Evolutionary conservation across 2,888 invertebrate species (phyloP).

Genomic region (Catocala fraxini): DNA sequence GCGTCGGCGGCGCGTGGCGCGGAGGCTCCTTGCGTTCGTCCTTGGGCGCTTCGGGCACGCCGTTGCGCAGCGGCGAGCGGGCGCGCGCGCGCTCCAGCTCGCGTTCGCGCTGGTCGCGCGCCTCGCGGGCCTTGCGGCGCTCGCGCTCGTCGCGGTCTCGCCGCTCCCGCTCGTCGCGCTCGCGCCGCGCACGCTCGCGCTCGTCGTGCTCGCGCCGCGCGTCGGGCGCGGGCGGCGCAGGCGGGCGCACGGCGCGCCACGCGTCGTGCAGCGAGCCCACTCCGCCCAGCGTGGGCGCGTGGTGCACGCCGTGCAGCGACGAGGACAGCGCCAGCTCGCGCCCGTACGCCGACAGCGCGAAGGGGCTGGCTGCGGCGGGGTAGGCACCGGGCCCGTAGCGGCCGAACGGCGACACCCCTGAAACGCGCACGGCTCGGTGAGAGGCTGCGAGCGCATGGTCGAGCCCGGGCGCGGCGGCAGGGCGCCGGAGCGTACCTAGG

Average conservation of each 20-base stretch:
- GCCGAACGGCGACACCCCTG: conserved; percentile 93
- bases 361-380: conserved; percentile 88
- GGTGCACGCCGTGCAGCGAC: conserved; percentile 80
- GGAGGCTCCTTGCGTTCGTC: conserved; percentile 86
- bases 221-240: conserved; percentile 65
- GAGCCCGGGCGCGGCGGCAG: conserved; percentile 58
- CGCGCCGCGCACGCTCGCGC: conserved; percentile 86
- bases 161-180: conserved; percentile 89
- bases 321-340: conserved; percentile 88
- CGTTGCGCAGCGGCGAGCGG: conserved; percentile 93
- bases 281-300: conserved; percentile 68
- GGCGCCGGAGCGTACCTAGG: conserved; percentile 87
- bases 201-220: conserved; percentile 81
- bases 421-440: conserved; percentile 74
- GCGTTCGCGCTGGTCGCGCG: conserved; percentile 84
- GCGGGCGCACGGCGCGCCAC: conserved; percentile 69
- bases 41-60: conserved; percentile 82
- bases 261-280: conserved; percentile 78
- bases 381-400: conserved; percentile 91
- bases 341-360: conserved; percentile 90
- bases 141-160: conserved; percentile 72
- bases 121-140: conserved; percentile 85
- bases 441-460: conserved; percentile 53
- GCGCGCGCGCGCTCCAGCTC: conserved; percentile 89
- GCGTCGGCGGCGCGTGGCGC: conserved; percentile 72